Conservation (phyloP, 2,797 vertebrate genomes). For the Ciconia nigra region DNA sequence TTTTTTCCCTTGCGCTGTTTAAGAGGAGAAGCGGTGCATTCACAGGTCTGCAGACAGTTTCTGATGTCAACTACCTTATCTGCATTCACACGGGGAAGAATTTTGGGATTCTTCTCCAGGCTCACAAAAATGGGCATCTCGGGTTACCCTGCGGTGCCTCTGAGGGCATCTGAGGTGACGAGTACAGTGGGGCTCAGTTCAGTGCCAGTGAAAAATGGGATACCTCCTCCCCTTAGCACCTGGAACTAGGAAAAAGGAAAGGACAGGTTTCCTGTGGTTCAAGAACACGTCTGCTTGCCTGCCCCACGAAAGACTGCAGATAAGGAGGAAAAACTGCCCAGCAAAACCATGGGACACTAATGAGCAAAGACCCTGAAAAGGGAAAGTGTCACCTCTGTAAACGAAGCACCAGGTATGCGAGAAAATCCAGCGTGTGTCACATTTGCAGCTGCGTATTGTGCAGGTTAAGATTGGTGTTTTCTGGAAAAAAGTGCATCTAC, state of each 20-base stretch:
- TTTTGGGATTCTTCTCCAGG: not conserved
- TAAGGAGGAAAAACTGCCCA: not conserved
- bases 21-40: not conserved
- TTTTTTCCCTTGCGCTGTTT: not conserved
- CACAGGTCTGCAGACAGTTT: not conserved
- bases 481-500: not conserved
- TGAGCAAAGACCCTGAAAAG: not conserved
- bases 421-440: accelerated
- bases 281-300: accelerated
- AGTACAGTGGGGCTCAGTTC: accelerated
- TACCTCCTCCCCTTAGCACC: not conserved
- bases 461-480: not conserved
- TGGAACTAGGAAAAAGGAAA: not conserved
- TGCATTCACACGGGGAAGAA: not conserved
- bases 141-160: not conserved
- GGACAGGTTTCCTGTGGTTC: not conserved
- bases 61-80: not conserved
- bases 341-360: not conserved
- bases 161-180: not conserved
- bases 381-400: not conserved
- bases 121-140: not conserved
- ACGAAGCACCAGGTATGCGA: accelerated
- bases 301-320: not conserved
- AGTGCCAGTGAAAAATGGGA: not conserved
- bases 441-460: accelerated